A percentile compares a stretch with the other conserved stretches of the same genome.
Conservation (phyloP, 1,140 invertebrate species). For the Sipha flava region DNA sequence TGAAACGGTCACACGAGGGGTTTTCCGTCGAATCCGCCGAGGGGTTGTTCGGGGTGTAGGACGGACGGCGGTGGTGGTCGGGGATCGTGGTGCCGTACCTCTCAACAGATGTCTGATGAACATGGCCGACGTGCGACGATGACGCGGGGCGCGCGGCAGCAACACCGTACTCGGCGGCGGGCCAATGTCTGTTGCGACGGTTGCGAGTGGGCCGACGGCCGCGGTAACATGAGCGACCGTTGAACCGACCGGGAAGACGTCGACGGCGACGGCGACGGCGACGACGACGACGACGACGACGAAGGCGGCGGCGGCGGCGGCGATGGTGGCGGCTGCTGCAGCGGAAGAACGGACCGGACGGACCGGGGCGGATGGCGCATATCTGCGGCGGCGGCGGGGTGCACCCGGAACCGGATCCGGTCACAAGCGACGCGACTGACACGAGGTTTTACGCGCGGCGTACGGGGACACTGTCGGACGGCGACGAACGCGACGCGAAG, state of each 20-base stretch:
- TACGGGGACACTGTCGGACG: too few relatives aligned
- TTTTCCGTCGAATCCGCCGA: too few relatives aligned
- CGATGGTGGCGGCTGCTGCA: background rate
- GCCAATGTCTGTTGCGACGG: background rate
- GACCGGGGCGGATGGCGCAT: background rate
- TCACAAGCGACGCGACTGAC: background rate
- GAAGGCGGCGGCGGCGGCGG: background rate
- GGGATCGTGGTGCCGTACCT: background rate
- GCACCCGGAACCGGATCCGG: background rate
- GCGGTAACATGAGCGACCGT: background rate
- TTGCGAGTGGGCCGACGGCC: background rate
- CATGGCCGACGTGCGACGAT: background rate
- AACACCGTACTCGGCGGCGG: background rate
- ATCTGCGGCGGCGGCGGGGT: background rate
- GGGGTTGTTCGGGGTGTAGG: too few relatives aligned
- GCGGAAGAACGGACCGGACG: background rate
- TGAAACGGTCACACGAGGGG: too few relatives aligned
- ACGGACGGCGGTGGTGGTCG: too few relatives aligned
- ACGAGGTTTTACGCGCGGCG: too few relatives aligned
- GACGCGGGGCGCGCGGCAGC: background rate
- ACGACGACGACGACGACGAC: background rate
- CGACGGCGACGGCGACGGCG: background rate
- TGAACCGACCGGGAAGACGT: background rate
- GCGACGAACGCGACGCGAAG: too few relatives aligned
- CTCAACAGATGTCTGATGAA: conserved; percentile 28